Base-by-base conservation (phyloP, 2,888 invertebrate species). In the Anthoptus insignis region DNA sequence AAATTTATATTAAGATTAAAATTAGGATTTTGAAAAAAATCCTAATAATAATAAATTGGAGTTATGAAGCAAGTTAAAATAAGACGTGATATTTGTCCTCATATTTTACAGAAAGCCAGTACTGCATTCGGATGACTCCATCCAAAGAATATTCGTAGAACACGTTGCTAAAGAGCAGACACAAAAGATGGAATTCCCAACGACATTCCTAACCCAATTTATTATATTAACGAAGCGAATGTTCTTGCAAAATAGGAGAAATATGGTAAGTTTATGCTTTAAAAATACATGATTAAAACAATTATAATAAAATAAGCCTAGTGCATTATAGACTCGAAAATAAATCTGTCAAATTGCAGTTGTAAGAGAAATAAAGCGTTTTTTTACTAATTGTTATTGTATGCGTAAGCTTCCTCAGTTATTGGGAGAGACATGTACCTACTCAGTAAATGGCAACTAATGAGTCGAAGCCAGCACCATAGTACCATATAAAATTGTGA, bases 161-260 rank as follows among this genome's bases (percentile, higher is more conserved):
- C 91, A 93, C 71, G 82, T 91, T 14, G 87, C 86, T 16, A 93
- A 90, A 73, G 92, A 92, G 61, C 86, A 87, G 57, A 78, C 83
- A 52, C 84, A 81, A 54, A 90, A 88, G 65, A 85, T 93, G 83
- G 88, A 90, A 68, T 95, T 94, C 70, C 90, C 95, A 0, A 93
- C 94, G 0, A 89, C 94, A 1, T 94, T 95, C 74, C 83, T 88
- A 68, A 86, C 82, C 6, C 95, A 95, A 75, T 94, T 95, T 73
- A 47, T 77, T 1, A 92, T 95, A 64, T 78, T 95, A 27, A 82
- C 91, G 11, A 84, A 83, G 49, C 79, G 95, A 64, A 95, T 95
- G 94, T 85, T 93, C 49, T 42, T 92, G 3, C 95, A 95, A 74
- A 91, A 86, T 67, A 83, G 70, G n/a, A 87, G 95, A 66, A 95